A percentile compares a stretch with the other conserved stretches of the same genome.
Conservation (phyloP, 2,888 invertebrate species). For the Cynaeus angustus region DNA sequence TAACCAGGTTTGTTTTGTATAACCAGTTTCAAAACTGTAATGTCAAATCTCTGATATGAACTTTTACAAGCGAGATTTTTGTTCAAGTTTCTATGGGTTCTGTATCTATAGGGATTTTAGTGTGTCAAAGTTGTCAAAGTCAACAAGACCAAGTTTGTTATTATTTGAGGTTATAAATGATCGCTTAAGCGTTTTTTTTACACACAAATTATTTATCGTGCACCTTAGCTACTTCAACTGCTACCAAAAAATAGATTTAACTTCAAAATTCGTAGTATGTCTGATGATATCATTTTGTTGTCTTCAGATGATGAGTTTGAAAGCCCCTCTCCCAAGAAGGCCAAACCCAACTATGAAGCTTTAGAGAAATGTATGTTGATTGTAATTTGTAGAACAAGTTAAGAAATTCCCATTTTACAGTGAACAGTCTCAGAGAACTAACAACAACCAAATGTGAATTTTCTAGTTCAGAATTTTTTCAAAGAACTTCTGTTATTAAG, state of each 20-base stretch:
- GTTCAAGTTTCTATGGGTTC: too few species aligned
- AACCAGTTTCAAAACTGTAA: too few species aligned
- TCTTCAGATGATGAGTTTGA: constrained; percentile 46
- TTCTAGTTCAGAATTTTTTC: too few species aligned
- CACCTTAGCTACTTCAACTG: too few species aligned
- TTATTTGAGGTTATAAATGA: constrained; percentile 4
- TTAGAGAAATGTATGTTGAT: background rate
- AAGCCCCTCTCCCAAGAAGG: constrained; percentile 20
- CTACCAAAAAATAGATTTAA: too few species aligned
- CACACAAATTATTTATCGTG: too few species aligned
- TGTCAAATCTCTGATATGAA: too few species aligned
- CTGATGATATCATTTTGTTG: constrained; percentile 28
- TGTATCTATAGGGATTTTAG: constrained; percentile 3
- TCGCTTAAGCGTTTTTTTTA: background rate
- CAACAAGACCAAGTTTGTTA: background rate
- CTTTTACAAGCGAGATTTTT: too few species aligned
- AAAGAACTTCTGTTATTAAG: background rate
- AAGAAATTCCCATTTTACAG: constrained; percentile 2
- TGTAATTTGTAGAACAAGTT: background rate
- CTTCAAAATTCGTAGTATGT: constrained; percentile 19
- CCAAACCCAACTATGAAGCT: background rate
- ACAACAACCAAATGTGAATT: background rate
- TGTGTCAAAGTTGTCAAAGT: background rate
- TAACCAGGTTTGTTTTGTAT: too few species aligned
- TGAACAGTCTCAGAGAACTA: constrained; percentile 3